A percentile compares a stretch with the other conserved stretches of the same genome.
Conservation (phyloP, 2,113 vertebrate species). For the Ochotona princeps region DNA sequence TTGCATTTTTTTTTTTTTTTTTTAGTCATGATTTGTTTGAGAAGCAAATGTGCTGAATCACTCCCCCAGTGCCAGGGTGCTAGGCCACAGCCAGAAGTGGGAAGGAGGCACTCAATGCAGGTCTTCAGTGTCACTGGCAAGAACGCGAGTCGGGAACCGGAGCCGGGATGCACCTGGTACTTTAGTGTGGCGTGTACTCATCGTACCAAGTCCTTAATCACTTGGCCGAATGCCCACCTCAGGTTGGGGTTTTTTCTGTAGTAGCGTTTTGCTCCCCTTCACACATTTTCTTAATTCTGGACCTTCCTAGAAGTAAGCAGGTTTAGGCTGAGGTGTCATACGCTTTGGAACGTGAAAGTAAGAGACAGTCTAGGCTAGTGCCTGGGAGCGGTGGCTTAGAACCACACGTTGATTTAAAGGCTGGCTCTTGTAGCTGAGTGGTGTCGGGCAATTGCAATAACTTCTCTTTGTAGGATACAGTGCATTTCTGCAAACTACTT, state of each 20-base stretch:
- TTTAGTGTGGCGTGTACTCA: too few relatives aligned
- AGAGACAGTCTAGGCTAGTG: not conserved
- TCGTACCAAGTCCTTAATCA: too few relatives aligned
- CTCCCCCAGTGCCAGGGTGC: too few relatives aligned
- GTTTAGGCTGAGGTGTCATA: not conserved
- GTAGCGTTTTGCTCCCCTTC: not conserved
- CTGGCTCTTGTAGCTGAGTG: not conserved
- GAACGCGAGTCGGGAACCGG: too few relatives aligned
- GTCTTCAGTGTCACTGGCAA: too few relatives aligned
- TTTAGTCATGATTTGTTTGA: too few relatives aligned
- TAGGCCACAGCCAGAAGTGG: too few relatives aligned
- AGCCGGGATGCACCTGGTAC: too few relatives aligned
- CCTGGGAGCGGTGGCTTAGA: not conserved
- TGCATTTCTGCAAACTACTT: not conserved
- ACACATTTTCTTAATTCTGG: not conserved
- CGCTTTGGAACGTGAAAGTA: slow-evolving; percentile 29
- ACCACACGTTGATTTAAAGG: not conserved
- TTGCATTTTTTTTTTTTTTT: not conserved
- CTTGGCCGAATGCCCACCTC: too few relatives aligned
- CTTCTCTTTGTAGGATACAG: too few relatives aligned
- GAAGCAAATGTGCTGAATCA: too few relatives aligned
- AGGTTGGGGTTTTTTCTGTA: not conserved
- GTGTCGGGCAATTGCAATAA: not conserved
- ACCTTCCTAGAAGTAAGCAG: not conserved
- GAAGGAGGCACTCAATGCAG: too few relatives aligned